Evolutionary conservation across 2,113 vertebrate genomes (phyloP), one percentile per base, ranked within the genome.

Genomic region (Orientallactaga bullata): DNA sequence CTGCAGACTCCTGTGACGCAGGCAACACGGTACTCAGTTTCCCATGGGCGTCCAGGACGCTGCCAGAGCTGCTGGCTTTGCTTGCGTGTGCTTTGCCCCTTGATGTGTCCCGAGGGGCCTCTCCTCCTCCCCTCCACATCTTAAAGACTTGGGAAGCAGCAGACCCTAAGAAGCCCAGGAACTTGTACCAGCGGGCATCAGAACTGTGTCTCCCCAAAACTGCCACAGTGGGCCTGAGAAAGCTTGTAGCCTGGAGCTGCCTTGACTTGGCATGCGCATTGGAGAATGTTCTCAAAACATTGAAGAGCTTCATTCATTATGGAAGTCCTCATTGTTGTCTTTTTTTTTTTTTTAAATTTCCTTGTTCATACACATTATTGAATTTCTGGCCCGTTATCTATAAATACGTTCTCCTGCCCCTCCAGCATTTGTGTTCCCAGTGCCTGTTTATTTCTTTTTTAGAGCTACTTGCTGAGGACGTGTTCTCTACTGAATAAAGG

Each of bases 41-140:
- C 99, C 98, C 98, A 97, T 99, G 99, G 99, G 99, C 99, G 98
- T 98, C 97, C 90, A 35, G 93, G 90, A 92, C 95, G 96, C 96
- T 97, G 84, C 0, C 90, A 77, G 82, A 85, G 80, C 91, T 68
- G 68, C 0, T 82, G 55, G 94, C 69, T 5, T 93, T 68, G 94
- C 30, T 69, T 88, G 94, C 68, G 1, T 81, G 89, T 42, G 88
- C 86, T 88, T 93, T 47, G 37, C 80, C 92, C 93, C 68, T 12
- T 16, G 1, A 80, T 5, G 26, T 47, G 83, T 5, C 76, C 88
- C 71, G 35, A 42, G 63, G 85, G 60, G 95, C 55, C 69, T 96
- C 9, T 2, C 32, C 61, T 68, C 91, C 47, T 96, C 9, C 2
- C 32, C 61, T 68, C 91, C 47, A 58, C 85, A 88, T 96, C 94